Evolutionary conservation across 2,113 vertebrate genomes (phyloP).

Genomic region (Alligator sinensis): DNA sequence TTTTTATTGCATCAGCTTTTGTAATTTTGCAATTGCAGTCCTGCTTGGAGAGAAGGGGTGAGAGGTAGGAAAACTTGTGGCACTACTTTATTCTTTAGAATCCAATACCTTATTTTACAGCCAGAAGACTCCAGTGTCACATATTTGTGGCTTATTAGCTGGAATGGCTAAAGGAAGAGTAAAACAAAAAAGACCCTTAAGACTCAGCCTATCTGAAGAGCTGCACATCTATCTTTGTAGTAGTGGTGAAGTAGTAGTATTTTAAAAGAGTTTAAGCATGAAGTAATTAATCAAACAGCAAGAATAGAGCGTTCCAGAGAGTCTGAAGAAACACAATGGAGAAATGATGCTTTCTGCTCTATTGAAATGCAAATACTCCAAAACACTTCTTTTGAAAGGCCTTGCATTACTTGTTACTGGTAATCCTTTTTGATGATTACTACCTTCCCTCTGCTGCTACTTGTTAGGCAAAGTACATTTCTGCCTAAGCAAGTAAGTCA

Average conservation of each 20-base stretch:
- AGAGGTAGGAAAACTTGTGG: background rate
- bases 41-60: background rate
- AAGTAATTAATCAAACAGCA: constrained; percentile 70
- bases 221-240: constrained; percentile 31
- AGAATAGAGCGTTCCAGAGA: constrained; percentile 53
- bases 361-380: constrained; percentile 73
- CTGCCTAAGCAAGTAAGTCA: background rate
- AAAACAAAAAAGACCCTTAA: constrained; percentile 14
- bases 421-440: constrained; percentile 28
- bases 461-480: background rate
- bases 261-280: constrained; percentile 55
- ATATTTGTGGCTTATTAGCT: constrained; percentile 2
- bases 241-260: constrained; percentile 9
- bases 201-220: constrained; percentile 21
- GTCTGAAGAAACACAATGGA: constrained; percentile 51
- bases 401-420: constrained; percentile 19
- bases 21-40: constrained; percentile 11
- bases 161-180: background rate
- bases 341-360: constrained; percentile 50
- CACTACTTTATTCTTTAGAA: background rate
- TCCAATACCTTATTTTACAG: background rate
- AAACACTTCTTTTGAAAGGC: constrained; percentile 33
- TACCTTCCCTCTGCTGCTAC: background rate
- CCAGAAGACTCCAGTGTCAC: background rate
- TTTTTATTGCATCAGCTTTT: constrained; percentile 41